phyloP scores from a whole-genome alignment of 2,888 invertebrate species.

The Caenorhabditis auriculariae region DNA sequence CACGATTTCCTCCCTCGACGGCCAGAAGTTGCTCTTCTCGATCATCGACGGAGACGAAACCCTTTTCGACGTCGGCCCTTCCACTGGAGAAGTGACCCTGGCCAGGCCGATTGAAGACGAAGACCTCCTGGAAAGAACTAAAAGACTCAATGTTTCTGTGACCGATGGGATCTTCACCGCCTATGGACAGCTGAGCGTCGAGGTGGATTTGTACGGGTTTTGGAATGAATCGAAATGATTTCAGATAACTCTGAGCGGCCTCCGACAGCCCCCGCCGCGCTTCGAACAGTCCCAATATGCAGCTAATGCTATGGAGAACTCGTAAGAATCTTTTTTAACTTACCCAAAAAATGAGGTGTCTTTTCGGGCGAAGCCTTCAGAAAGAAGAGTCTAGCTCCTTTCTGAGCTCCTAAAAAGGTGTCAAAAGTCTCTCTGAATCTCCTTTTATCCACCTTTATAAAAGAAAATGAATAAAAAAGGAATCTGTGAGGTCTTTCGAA shows the following conservation, averaged over 20 bases:
- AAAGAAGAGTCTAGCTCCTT: too few species aligned
- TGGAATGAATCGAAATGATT: too few species aligned
- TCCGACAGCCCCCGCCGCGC: slow-evolving; percentile 30
- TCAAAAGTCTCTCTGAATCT: too few species aligned
- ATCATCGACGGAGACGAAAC: slow-evolving; percentile 56
- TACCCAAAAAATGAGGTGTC: too few species aligned
- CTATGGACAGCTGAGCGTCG: slow-evolving; percentile 71
- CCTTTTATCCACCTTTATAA: too few species aligned
- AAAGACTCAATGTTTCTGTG: slow-evolving; percentile 83
- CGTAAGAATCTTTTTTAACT: slow-evolving; percentile 12
- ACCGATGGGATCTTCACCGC: slow-evolving; percentile 92
- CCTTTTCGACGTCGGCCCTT: slow-evolving; percentile 40
- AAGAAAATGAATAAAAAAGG: too few species aligned
- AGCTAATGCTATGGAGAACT: slow-evolving; percentile 73
- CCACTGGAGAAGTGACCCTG: slow-evolving; percentile 45
- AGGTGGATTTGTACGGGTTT: too few species aligned
- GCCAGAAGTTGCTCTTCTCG: slow-evolving; percentile 37
- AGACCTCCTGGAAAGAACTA: slow-evolving; percentile 28
- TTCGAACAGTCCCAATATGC: slow-evolving; percentile 52
- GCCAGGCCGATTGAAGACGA: slow-evolving; percentile 40
- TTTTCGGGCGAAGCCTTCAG: too few species aligned
- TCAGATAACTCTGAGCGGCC: slow-evolving; percentile 31
- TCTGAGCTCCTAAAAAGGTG: too few species aligned
- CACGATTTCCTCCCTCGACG: slow-evolving; percentile 34
- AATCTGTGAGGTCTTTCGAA: too few species aligned